Base-by-base conservation (phyloP, 2,888 invertebrate genomes). In the Calameuta idolon region DNA sequence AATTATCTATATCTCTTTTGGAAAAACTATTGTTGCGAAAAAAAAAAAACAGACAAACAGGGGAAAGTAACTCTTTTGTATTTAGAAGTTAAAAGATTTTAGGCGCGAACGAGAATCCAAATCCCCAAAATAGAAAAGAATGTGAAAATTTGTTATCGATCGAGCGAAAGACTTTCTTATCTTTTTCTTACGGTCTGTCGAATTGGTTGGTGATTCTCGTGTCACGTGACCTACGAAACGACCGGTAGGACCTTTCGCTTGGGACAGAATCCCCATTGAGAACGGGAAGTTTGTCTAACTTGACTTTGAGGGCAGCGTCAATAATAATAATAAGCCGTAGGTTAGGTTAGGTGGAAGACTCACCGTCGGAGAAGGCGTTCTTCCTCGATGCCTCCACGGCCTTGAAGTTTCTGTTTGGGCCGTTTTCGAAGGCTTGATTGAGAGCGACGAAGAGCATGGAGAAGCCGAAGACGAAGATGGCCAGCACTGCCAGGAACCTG, bases 381-480 rank as follows among this genome's bases (percentile, higher is more conserved):
- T 87, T 92, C 86, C 89, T 93, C 92, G 86, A 90, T 91, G 92
- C 87, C 91, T 93, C 90, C 93, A 93, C 85, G 34, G 2, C 74
- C 15, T 4, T 40, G 75, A 73, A 85, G 80, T 35, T 79, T 71
- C 94, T 93, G 81, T 94, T 93, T 82, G 93, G 92, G 75, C 95
- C 93, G 88, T 96, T 96, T 88, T 94, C 94, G 92, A 97, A 97
- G 3, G 98, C 98, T 92, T 99, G 98, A 93, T 99, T 99, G 84
- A 99, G 93, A 12, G 99, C 98, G 55, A 98, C 97, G 85, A 98
- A 96, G 88, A 97, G 97, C 95, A 99, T 97, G 1, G 99, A 99
- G 92, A 99, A 99, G 80, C 99, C 99, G 87, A 98, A 96, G 85
- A 99, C 98, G 92, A 99, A 99, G 91, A 99, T 98, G 55, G 97